Evolutionary conservation across 2,888 invertebrate genomes (phyloP), one percentile per base, ranked within the genome.

Genomic region (Pachydiplax longipennis): DNA sequence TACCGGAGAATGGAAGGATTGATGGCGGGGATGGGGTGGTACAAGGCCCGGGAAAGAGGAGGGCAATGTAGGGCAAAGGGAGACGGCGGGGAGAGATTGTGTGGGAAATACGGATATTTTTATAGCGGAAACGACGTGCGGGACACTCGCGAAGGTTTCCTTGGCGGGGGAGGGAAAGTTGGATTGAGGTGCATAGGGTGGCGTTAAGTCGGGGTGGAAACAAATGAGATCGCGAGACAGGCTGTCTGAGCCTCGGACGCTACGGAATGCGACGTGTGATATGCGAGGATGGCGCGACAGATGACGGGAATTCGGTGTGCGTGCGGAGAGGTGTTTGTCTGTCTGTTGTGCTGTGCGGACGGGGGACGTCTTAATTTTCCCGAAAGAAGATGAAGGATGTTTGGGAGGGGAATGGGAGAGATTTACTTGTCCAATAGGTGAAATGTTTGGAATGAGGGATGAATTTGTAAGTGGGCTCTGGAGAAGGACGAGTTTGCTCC

Each of bases 351-450:
- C 10, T 44, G 6, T 10, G 44, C 35, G 87, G 61, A 87, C 65
- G 61, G 44, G 15, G 87, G 61, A 87, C 87, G 61, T 87, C 87
- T 87, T 87, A 61, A 87, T 87, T 58, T 65, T 5, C 37, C 31
- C 25, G 25, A 37, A 87, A 65, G 87, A 35, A 58, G 61, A 18
- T 37, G 61, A 48, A 35, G 25, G 35, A 25, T 58, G 35, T 35
- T 44, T 35, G 15, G 25, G 83, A 5, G 65, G 22, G 65, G 53
- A 83, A 83, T 31, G 53, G 35, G 87, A 22, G 61, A 87, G 87
- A 87, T 87, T 87, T 61, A 61, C 87, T 87, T n/a, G 58, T 87
- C 58, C 61, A 37, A 61, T 53, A 61, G 87, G n/a, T 61, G 87
- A 61, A 87, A 87, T 61, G 61, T 87, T 65, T 65, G 35, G 37